Percentiles rank a stretch among this genome's conserved stretches.
These are phyloP conservation scores for Eurosta solidaginis DNA, from an alignment of 1,140 invertebrate genomes.

Conservation along the genomic window DNA sequence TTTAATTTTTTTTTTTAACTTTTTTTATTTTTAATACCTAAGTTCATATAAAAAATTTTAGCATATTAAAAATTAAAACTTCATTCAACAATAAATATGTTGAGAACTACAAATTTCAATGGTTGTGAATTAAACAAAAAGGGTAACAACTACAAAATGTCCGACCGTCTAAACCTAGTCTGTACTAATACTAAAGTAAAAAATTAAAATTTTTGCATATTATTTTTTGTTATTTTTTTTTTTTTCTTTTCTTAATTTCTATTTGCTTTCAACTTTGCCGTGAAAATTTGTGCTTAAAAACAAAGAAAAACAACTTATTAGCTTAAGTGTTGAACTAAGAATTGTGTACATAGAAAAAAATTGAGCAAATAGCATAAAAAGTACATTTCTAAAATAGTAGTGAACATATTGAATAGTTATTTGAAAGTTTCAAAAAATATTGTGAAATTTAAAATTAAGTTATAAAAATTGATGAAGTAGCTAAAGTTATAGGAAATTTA, in stretches of 20 bases:
- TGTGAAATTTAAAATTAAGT: no score
- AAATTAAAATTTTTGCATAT: neutral
- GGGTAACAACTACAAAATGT: neutral
- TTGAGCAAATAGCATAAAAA: conserved; percentile 35
- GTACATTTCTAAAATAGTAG: conserved; percentile 51
- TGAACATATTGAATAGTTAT: conserved; percentile 38
- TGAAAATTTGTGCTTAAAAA: neutral
- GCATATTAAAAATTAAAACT: neutral
- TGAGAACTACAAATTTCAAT: conserved; percentile 4
- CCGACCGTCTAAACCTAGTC: neutral
- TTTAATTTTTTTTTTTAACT: neutral
- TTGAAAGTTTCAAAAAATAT: neutral
- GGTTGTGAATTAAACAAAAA: conserved; percentile 25
- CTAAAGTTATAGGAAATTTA: no score
- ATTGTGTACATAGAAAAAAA: conserved; percentile 13
- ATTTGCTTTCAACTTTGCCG: neutral
- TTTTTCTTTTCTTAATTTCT: neutral
- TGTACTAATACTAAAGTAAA: neutral
- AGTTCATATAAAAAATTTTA: no score
- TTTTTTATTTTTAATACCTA: neutral
- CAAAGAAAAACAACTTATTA: neutral
- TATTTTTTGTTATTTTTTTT: neutral
- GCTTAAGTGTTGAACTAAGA: neutral
- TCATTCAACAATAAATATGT: neutral
- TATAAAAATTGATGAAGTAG: no score